Percentiles rank a stretch among this genome's conserved stretches.
Evolutionary conservation across 2,113 vertebrate species (phyloP).

Genomic region (Platichthys stellatus): DNA sequence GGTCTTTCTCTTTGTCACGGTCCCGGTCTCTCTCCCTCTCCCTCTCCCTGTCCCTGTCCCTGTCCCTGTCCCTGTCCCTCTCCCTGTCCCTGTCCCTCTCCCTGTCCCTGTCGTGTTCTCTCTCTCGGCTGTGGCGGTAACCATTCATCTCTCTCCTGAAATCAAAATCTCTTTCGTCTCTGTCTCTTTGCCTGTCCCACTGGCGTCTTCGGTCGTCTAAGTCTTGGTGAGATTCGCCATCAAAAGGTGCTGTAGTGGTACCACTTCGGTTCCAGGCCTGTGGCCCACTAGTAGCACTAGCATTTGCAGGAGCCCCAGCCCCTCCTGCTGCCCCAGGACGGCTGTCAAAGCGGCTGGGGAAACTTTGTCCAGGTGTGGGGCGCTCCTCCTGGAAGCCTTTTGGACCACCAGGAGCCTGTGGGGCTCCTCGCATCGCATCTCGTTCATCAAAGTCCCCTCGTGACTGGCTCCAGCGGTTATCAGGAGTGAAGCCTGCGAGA

Average conservation of each 20-base stretch:
- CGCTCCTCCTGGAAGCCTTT: constrained; percentile 93
- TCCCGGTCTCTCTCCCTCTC: constrained; percentile 72
- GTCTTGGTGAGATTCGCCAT: constrained; percentile 92
- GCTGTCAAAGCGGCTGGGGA: constrained; percentile 88
- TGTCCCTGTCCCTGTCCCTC: constrained; percentile 68
- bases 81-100: constrained; percentile 74
- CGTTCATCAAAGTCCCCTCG: constrained; percentile 97
- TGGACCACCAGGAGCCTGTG: constrained; percentile 81
- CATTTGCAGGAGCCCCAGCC: constrained; percentile 63
- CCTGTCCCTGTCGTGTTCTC: constrained; percentile 79
- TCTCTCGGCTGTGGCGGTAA: constrained; percentile 89
- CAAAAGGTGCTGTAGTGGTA: constrained; percentile 75
- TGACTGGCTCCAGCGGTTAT: constrained; percentile 92
- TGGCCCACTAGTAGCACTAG: constrained; percentile 64
- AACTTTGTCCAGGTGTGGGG: constrained; percentile 85
- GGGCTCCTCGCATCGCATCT: constrained; percentile 82
- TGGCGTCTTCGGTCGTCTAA: constrained; percentile 95
- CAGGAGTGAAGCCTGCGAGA: constrained; percentile 88
- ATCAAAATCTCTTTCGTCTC: constrained; percentile 97
- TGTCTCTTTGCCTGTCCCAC: constrained; percentile 95
- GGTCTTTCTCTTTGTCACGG: constrained; percentile 72
- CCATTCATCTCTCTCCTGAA: constrained; percentile 96
- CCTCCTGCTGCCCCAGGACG: constrained; percentile 81
- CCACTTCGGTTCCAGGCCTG: constrained; percentile 87
- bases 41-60: constrained; percentile 63